phyloP scores from a whole-genome alignment of 2,113 vertebrate genomes.

The Ammospiza caudacuta region DNA sequence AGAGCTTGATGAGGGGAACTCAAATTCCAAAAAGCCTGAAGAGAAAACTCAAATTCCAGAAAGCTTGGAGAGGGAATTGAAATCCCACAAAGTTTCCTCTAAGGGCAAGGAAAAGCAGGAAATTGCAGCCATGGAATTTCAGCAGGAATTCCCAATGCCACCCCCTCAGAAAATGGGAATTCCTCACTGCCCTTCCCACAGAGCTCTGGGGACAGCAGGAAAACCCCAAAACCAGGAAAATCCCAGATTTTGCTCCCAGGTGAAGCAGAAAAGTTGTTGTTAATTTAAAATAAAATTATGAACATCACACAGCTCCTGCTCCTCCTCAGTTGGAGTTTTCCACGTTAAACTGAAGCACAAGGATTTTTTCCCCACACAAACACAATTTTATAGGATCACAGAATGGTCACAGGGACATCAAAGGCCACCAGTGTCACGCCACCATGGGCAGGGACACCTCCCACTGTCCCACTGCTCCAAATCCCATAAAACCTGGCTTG shows the following conservation, averaged over 20 bases:
- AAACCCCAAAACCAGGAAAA: background rate
- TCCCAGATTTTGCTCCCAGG: background rate
- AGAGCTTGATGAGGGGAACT: too few species aligned
- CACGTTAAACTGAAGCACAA: fast-evolving
- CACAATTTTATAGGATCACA: background rate
- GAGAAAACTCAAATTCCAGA: too few species aligned
- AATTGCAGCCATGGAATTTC: background rate
- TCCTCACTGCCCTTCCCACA: background rate
- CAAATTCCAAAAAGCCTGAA: too few species aligned
- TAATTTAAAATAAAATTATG: background rate
- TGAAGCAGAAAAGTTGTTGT: background rate
- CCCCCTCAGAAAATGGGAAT: background rate
- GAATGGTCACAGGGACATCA: background rate
- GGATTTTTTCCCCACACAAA: background rate
- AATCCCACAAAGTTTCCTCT: too few species aligned
- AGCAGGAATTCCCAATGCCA: background rate
- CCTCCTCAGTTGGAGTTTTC: background rate
- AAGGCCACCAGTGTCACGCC: background rate
- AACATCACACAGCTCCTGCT: too few species aligned
- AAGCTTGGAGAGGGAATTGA: too few species aligned
- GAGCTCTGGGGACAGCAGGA: background rate
- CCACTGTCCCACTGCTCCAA: background rate
- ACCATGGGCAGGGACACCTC: background rate
- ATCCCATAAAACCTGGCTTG: background rate
- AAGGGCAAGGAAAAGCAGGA: background rate